Conservation (phyloP, 2,888 invertebrate genomes). For the Sturmia bella region DNA sequence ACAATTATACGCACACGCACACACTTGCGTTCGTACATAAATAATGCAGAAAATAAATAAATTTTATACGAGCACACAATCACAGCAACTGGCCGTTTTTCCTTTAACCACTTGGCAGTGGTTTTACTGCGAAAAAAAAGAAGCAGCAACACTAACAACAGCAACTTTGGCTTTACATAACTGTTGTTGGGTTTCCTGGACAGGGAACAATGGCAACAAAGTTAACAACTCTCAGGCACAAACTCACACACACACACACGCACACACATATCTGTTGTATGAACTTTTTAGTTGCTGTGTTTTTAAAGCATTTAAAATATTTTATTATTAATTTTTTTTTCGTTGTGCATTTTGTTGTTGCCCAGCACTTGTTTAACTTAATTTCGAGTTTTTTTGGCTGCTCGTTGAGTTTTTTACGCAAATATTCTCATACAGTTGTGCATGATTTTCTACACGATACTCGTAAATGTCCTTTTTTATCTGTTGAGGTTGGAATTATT, state of each 20-base stretch:
- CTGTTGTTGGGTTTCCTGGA: slow-evolving; percentile 1
- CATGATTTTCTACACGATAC: not conserved
- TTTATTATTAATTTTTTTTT: slow-evolving; percentile 43
- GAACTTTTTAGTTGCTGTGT: not conserved
- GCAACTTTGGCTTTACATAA: slow-evolving; percentile 21
- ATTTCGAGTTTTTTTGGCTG: not conserved
- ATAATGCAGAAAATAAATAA: slow-evolving; percentile 24
- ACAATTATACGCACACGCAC: not conserved
- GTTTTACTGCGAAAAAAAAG: slow-evolving; percentile 17
- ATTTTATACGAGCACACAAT: slow-evolving; percentile 12
- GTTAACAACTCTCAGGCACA: not conserved
- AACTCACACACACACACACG: not conserved
- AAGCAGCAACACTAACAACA: not conserved
- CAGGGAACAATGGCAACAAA: slow-evolving; percentile 4
- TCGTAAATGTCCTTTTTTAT: not conserved
- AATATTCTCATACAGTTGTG: not conserved
- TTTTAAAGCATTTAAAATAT: slow-evolving; percentile 45
- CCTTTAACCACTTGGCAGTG: slow-evolving; percentile 43
- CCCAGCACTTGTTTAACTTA: not conserved
- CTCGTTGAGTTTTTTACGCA: not conserved
- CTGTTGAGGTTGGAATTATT: slow-evolving; percentile 12
- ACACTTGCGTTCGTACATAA: not conserved
- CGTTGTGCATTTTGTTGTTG: not conserved
- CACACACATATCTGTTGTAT: not conserved
- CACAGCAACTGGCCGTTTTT: slow-evolving; percentile 6